phyloP scores from a whole-genome alignment of 2,797 vertebrate genomes.

The Pachyuromys duprasi region DNA sequence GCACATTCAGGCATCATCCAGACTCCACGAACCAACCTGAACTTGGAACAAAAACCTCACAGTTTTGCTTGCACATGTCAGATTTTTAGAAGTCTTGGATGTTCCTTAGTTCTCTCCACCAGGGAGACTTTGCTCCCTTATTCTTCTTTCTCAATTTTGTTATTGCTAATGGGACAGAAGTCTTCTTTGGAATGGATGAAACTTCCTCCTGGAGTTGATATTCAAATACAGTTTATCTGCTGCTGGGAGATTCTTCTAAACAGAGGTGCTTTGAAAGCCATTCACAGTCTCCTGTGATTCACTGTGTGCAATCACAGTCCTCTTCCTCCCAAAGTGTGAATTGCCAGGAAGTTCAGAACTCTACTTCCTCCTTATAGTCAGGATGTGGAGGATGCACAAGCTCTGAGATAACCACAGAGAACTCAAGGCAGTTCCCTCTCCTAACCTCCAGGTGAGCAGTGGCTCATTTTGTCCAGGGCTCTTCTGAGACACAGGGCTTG shows the following conservation, averaged over 20 bases:
- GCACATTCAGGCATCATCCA: not conserved
- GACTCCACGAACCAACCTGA: not conserved
- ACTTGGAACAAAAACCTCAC: not conserved
- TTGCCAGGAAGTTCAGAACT: not conserved
- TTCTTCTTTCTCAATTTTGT: not conserved
- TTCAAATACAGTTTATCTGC: not conserved
- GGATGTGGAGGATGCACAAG: no score
- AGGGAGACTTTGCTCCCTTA: not conserved
- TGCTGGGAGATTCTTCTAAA: not conserved
- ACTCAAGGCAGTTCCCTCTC: not conserved
- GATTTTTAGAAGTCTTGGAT: not conserved
- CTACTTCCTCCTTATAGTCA: not conserved
- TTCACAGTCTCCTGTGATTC: not conserved
- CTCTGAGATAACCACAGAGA: fast-evolving
- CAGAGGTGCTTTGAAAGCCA: not conserved
- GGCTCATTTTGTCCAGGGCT: not conserved
- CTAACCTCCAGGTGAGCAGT: not conserved
- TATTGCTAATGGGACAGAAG: not conserved
- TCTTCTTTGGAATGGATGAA: not conserved
- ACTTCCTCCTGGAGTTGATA: not conserved
- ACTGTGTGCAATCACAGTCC: no score
- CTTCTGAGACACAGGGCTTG: not conserved
- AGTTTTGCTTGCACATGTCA: not conserved
- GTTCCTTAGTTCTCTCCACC: not conserved
- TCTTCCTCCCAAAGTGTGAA: not conserved